A percentile compares a stretch with the other conserved stretches of the same genome.
These are phyloP conservation scores for Morone saxatilis DNA, from an alignment of 2,113 vertebrate genomes.

Conservation along the genomic window DNA sequence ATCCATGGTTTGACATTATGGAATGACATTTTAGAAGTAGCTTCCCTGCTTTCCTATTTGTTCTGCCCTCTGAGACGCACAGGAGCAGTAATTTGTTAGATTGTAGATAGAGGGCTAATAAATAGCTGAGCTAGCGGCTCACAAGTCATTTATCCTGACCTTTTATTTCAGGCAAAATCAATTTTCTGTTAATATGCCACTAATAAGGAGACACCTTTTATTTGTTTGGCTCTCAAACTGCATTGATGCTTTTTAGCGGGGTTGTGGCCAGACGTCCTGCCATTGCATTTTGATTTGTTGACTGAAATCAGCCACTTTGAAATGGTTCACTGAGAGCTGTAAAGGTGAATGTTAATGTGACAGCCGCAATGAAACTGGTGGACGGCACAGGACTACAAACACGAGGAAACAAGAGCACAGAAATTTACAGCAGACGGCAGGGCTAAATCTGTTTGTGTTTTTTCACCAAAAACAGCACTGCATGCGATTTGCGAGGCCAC, in stretches of 20 bases:
- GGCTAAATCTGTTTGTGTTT: conserved; percentile 1
- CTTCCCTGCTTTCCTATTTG: conserved; percentile 73
- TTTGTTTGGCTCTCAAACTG: conserved; percentile 71
- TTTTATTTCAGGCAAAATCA: conserved; percentile 85
- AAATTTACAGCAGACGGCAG: neutral
- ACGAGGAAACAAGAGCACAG: conserved; percentile 30
- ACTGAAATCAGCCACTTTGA: conserved; percentile 62
- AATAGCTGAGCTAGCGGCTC: conserved; percentile 70
- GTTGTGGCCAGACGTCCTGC: conserved; percentile 32
- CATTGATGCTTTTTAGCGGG: conserved; percentile 53
- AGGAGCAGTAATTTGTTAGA: conserved; percentile 78
- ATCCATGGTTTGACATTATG: conserved; percentile 83
- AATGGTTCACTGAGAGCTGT: conserved; percentile 42
- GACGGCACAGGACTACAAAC: neutral
- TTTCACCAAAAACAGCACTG: conserved; percentile 4
- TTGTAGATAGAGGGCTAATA: conserved; percentile 78
- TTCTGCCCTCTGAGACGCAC: conserved; percentile 64
- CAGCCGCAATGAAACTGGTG: conserved; percentile 11
- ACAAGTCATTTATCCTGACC: conserved; percentile 84
- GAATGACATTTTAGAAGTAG: conserved; percentile 82
- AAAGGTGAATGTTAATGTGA: conserved; percentile 36
- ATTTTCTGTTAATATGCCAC: conserved; percentile 81
- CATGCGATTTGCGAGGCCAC: neutral
- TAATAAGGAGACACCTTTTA: conserved; percentile 78
- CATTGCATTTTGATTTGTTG: conserved; percentile 53